Percentiles rank a stretch among this genome's conserved stretches.
These are phyloP conservation scores for Nomada fabriciana DNA, from an alignment of 2,888 invertebrate species.

Conservation along the genomic window DNA sequence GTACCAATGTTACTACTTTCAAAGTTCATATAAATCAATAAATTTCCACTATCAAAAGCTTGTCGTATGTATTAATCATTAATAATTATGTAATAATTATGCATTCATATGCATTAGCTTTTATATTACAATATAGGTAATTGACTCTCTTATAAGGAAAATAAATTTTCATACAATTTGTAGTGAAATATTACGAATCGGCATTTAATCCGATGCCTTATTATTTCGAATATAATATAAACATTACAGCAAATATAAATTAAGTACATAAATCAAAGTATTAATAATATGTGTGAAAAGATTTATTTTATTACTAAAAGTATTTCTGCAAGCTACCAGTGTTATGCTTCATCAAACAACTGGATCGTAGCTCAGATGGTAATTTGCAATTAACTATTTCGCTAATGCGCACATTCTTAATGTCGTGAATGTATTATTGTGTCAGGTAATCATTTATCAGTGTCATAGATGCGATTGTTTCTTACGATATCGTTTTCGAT, in stretches of 20 bases:
- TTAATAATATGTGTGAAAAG: neutral
- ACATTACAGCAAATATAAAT: neutral
- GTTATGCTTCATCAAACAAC: constrained; percentile 31
- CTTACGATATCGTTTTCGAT: constrained; percentile 6
- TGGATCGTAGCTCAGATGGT: constrained; percentile 19
- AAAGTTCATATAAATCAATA: no score
- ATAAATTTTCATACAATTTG: neutral
- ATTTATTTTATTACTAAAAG: neutral
- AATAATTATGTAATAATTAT: constrained; percentile 16
- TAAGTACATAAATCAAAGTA: neutral
- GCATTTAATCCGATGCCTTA: neutral
- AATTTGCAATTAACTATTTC: constrained; percentile 18
- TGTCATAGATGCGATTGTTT: constrained; percentile 16
- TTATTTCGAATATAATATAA: neutral
- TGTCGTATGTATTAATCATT: neutral
- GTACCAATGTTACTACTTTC: no score
- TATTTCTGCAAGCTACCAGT: neutral
- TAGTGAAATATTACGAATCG: neutral
- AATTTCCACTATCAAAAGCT: no score
- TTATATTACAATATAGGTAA: neutral
- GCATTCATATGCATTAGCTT: neutral
- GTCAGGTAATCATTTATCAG: constrained; percentile 11
- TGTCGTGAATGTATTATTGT: constrained; percentile 20
- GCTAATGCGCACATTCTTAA: constrained; percentile 2
- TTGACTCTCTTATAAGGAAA: constrained; percentile 12